Conservation (phyloP, 2,113 vertebrate species). For the Fregata magnificens region DNA sequence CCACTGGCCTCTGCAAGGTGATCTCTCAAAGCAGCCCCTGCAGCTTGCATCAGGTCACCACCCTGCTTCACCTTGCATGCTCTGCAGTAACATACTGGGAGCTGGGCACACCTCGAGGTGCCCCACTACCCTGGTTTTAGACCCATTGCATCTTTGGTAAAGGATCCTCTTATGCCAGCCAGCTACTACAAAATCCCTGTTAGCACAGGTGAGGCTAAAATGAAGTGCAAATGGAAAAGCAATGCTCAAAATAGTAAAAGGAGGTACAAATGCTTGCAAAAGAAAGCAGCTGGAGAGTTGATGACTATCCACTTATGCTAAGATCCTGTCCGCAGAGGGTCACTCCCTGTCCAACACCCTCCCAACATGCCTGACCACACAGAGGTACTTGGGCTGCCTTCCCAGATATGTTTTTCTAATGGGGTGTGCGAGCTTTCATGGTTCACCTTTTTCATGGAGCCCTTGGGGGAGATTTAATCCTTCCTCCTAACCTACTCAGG, state of each 20-base stretch:
- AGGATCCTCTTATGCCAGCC: neutral
- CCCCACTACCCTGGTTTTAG: neutral
- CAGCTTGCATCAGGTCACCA: neutral
- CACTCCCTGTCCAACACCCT: accelerated
- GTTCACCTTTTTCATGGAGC: neutral
- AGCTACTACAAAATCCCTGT: neutral
- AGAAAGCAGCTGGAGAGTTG: neutral
- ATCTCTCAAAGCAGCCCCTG: neutral
- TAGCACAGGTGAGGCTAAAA: accelerated
- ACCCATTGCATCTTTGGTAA: neutral
- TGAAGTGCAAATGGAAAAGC: neutral
- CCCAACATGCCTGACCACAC: neutral
- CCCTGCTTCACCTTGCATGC: accelerated
- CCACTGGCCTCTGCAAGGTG: neutral
- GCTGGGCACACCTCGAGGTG: neutral
- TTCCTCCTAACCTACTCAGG: neutral
- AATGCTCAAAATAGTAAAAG: neutral
- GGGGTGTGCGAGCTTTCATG: neutral
- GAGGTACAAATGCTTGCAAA: neutral
- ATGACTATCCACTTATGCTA: neutral
- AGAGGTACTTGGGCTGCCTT: neutral
- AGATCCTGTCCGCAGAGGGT: neutral
- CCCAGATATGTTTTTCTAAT: neutral
- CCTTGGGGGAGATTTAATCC: neutral
- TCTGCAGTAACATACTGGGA: neutral